Evolutionary conservation across 2,888 invertebrate genomes (phyloP).

Genomic region (Amphipoea oculea): DNA sequence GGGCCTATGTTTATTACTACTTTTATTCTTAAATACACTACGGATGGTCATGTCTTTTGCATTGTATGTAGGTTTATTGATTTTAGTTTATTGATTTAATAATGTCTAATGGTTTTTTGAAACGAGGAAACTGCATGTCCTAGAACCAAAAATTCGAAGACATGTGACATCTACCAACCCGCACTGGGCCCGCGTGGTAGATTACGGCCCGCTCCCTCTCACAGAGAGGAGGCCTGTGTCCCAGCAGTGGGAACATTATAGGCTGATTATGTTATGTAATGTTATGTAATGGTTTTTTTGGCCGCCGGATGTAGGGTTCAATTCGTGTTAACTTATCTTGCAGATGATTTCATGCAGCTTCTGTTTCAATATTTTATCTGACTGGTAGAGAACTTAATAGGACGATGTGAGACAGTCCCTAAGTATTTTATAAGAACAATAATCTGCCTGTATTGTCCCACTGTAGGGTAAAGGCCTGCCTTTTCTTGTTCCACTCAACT

Average conservation of each 20-base stretch:
- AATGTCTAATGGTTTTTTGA: neutral
- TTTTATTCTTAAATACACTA: slow-evolving; percentile 66
- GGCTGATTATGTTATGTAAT: too few relatives aligned
- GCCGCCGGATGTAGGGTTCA: slow-evolving; percentile 5
- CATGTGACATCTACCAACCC: too few relatives aligned
- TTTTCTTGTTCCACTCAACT: neutral
- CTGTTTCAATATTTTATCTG: neutral
- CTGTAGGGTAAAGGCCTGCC: too few relatives aligned
- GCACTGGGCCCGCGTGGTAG: too few relatives aligned
- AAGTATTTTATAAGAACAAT: neutral
- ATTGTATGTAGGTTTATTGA: slow-evolving; percentile 24
- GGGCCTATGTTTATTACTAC: slow-evolving; percentile 75
- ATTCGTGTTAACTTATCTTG: neutral
- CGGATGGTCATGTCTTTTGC: slow-evolving; percentile 26
- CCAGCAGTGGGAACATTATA: too few relatives aligned
- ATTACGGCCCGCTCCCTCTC: too few relatives aligned
- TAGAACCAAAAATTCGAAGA: too few relatives aligned
- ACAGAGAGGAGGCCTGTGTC: too few relatives aligned
- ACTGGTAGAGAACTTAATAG: neutral
- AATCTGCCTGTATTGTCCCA: too few relatives aligned
- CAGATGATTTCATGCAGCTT: neutral
- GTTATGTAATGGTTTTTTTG: neutral
- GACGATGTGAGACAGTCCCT: neutral
- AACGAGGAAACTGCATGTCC: too few relatives aligned
- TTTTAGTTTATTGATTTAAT: slow-evolving; percentile 31